A percentile compares a stretch with the other conserved stretches of the same genome.
Evolutionary conservation across 1,140 invertebrate species (phyloP).

Genomic region (Apis florea): DNA sequence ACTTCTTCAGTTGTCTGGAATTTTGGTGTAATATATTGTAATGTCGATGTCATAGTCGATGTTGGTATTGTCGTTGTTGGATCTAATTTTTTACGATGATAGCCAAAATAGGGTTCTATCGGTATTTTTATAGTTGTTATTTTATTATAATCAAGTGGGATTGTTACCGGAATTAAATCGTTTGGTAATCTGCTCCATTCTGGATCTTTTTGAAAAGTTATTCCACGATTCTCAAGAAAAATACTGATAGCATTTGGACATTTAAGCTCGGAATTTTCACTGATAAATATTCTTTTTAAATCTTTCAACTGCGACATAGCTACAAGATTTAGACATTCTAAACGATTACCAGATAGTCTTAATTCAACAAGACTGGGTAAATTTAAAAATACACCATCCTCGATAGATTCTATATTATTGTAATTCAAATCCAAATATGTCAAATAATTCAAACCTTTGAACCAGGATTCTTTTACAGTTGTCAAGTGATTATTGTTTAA

Average conservation of each 20-base stretch:
- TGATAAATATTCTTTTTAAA: conserved; percentile 72
- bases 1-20: conserved; percentile 33
- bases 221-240: conserved; percentile 60
- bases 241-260: conserved; percentile 72
- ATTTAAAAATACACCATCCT: conserved; percentile 69
- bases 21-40: not conserved
- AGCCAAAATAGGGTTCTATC: conserved; percentile 32
- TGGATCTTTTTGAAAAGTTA: conserved; percentile 70
- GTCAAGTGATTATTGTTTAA: conserved; percentile 71
- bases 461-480: conserved; percentile 67
- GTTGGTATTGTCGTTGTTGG: conserved; percentile 15
- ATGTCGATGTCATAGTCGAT: not conserved
- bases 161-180: conserved; percentile 54
- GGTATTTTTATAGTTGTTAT: not conserved
- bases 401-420: conserved; percentile 72
- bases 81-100: conserved; percentile 57
- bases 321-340: conserved; percentile 72
- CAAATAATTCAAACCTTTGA: conserved; percentile 67
- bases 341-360: conserved; percentile 73
- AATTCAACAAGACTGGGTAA: conserved; percentile 71
- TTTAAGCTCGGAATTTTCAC: conserved; percentile 72
- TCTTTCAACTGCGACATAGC: conserved; percentile 63
- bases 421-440: conserved; percentile 76
- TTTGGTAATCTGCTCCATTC: conserved; percentile 60
- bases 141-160: not conserved